Base-by-base conservation (phyloP, 2,113 vertebrate species). In the Heliornis fulica region DNA sequence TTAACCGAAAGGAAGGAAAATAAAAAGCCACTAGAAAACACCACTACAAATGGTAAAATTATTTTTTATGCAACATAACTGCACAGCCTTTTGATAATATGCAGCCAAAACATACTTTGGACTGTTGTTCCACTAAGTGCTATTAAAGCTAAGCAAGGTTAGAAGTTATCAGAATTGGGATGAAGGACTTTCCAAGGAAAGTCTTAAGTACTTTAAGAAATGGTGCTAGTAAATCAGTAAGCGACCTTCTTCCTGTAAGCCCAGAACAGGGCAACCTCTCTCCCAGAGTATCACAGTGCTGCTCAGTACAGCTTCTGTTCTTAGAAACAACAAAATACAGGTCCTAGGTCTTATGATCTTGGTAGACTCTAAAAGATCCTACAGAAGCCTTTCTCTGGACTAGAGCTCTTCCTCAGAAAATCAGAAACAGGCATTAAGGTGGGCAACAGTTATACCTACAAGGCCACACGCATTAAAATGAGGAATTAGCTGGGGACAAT, bases 141-240 rank as follows among this genome's bases (percentile, higher is more conserved):
- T 22, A 20, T n/a, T 43, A 77, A 94, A 94, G 18, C 28, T 64
- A 53, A 68, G n/a, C 25, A 75, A 93, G 77, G 65, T 89, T 53
- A 92, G 19, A 89, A 64, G 80, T 82, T 93, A 93, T 71, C 64
- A 71, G 56, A 89, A 89, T 81, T 64, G 59, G 8, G 1, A 38
- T 72, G 57, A 92, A 92, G 77, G 80, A 78, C 76, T 93, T 96
- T 38, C 64, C 83, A 92, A 89, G 83, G 93, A 84, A 92, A 92
- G 51, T 20, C 43, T 83, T 51, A 40, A 87, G 56, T 68, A 64
- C 31, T 90, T 87, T 31, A n/a, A 90, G 72, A 91, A 76, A 76
- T 20, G 13, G 20, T 66, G 32, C 46, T 68, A 40, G 36, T 82
- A 87, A 92, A 91, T 91, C 56, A 79, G 41, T 72, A 71, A 86